A percentile compares a stretch with the other conserved stretches of the same genome.
Conservation (phyloP, 2,888 invertebrate species). For the Argyra leucocephala region DNA sequence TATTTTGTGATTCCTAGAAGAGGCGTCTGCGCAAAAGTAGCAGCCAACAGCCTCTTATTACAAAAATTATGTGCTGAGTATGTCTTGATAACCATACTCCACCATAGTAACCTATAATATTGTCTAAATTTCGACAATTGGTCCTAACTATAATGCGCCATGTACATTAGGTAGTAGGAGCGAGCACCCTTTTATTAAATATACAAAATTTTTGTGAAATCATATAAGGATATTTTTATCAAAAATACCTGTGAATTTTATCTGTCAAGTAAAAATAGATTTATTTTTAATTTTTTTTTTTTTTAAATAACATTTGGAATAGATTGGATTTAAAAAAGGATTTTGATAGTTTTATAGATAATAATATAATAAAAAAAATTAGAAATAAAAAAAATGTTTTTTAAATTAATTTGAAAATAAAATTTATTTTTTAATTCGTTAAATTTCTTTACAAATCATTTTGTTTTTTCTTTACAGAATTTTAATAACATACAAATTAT, state of each 20-base stretch:
- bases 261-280: no score
- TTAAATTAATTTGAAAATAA: no score
- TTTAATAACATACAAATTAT: no score
- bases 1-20: background rate
- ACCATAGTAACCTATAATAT: background rate
- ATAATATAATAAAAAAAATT: no score
- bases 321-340: no score
- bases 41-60: background rate
- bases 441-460: no score
- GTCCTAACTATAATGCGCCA: background rate
- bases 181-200: background rate
- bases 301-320: no score
- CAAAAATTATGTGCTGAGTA: background rate
- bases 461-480: no score
- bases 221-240: background rate
- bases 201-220: background rate
- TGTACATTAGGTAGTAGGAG: background rate
- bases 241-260: background rate
- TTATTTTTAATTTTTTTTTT: no score
- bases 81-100: slow-evolving; percentile 2
- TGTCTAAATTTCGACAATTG: background rate
- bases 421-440: no score
- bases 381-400: no score
- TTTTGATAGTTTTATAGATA: no score
- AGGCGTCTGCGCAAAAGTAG: background rate